Percentiles rank a stretch among this genome's conserved stretches.
Conservation (phyloP, 2,113 vertebrate genomes). For the Neotoma lepida region DNA sequence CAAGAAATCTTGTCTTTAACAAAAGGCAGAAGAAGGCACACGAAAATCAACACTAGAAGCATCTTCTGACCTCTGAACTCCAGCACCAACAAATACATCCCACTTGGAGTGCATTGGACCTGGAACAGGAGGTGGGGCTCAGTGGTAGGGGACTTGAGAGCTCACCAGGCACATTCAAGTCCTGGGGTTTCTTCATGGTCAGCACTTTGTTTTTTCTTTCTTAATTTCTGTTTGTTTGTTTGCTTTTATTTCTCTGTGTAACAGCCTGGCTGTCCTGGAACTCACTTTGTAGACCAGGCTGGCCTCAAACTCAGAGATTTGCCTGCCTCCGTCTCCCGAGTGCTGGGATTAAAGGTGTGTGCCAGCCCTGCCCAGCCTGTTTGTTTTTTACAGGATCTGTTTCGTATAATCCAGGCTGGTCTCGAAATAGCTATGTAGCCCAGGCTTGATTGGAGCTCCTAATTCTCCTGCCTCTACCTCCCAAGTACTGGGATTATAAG, state of each 20-base stretch:
- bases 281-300: not conserved
- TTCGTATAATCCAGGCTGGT: not conserved
- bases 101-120: not conserved
- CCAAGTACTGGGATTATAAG: not conserved
- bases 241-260: not conserved
- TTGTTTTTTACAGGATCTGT: not conserved
- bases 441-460: not conserved
- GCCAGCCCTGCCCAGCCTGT: not conserved
- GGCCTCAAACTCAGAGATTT: not conserved
- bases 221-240: not conserved
- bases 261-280: not conserved
- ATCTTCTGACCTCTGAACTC: not conserved
- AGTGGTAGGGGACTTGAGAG: not conserved
- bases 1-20: not conserved
- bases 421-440: not conserved
- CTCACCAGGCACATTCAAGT: not conserved
- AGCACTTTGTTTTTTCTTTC: not conserved
- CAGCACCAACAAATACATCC: not conserved
- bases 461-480: not conserved
- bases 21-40: not conserved
- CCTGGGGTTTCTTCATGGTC: not conserved
- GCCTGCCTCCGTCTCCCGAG: not conserved
- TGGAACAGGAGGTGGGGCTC: not conserved
- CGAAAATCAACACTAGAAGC: not conserved
- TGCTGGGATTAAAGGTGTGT: not conserved